These are phyloP conservation scores for Brachionus calyciflorus DNA, from an alignment of 1,140 invertebrate species.

Conservation along the genomic window DNA sequence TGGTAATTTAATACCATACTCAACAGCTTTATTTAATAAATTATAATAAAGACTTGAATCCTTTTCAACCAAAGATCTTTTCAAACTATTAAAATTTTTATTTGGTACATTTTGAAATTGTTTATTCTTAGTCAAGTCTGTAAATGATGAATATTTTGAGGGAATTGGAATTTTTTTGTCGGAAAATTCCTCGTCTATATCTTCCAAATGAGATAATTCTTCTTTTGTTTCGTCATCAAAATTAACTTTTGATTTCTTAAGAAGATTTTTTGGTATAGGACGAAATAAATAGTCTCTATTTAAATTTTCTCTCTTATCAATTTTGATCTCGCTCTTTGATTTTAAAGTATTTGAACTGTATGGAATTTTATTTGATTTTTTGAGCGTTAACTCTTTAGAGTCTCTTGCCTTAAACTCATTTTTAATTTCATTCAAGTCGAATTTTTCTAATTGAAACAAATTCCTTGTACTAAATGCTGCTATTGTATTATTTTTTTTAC, in stretches of 20 bases:
- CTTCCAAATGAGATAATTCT: too few relatives aligned
- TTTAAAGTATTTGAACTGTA: not conserved
- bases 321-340: constrained; percentile 24
- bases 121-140: constrained; percentile 15
- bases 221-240: too few relatives aligned
- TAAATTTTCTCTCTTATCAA: not conserved
- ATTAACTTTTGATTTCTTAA: not conserved
- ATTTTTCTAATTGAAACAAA: too few relatives aligned
- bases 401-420: too few relatives aligned
- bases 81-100: constrained; percentile 18
- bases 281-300: not conserved
- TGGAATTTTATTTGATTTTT: too few relatives aligned
- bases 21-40: not conserved
- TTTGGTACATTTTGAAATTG: not conserved
- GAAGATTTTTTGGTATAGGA: not conserved
- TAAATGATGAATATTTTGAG: constrained; percentile 34
- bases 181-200: too few relatives aligned
- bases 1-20: constrained; percentile 6
- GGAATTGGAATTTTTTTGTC: not conserved
- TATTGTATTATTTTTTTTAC: constrained; percentile 10
- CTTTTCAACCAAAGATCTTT: not conserved
- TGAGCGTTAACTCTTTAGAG: too few relatives aligned
- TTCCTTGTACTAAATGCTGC: constrained; percentile 25
- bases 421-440: constrained; percentile 20
- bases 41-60: not conserved